Evolutionary conservation across 2,888 invertebrate genomes (phyloP).

Genomic region (Trilocha varians): DNA sequence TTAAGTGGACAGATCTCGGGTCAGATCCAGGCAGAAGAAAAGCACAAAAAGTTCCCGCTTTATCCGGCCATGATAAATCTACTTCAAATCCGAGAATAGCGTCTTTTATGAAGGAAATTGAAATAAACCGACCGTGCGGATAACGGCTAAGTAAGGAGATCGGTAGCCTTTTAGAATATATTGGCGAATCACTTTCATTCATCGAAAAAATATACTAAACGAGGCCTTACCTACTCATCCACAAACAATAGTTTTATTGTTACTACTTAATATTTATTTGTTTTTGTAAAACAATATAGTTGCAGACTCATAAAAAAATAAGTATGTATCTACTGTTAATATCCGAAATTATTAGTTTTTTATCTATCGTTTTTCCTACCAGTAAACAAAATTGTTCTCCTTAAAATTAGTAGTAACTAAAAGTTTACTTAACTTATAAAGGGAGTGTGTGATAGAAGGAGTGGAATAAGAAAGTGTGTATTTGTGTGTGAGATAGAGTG

Average conservation of each 20-base stretch:
- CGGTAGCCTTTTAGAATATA: conserved; percentile 69
- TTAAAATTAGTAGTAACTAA: too few relatives aligned
- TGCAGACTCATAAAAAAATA: too few relatives aligned
- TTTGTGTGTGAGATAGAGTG: too few relatives aligned
- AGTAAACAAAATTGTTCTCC: too few relatives aligned
- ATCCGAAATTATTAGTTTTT: too few relatives aligned
- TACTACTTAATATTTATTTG: too few relatives aligned
- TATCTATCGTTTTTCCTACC: too few relatives aligned
- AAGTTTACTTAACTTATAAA: too few relatives aligned
- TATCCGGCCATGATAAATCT: conserved; percentile 74
- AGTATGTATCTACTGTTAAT: too few relatives aligned
- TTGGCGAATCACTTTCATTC: conserved; percentile 70
- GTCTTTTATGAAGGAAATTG: conserved; percentile 74
- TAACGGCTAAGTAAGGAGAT: conserved; percentile 72
- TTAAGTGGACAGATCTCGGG: conserved; percentile 74
- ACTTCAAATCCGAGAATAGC: conserved; percentile 74
- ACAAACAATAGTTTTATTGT: neutral
- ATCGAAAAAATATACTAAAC: conserved; percentile 27
- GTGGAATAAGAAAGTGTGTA: too few relatives aligned
- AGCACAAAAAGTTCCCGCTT: conserved; percentile 74
- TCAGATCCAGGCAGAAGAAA: conserved; percentile 73
- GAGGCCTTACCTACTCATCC: neutral
- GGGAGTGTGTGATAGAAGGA: too few relatives aligned
- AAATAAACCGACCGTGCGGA: conserved; percentile 74
- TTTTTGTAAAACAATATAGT: too few relatives aligned